Evolutionary conservation across 2,888 invertebrate species (phyloP).

Genomic region (Isotomurus palustris): DNA sequence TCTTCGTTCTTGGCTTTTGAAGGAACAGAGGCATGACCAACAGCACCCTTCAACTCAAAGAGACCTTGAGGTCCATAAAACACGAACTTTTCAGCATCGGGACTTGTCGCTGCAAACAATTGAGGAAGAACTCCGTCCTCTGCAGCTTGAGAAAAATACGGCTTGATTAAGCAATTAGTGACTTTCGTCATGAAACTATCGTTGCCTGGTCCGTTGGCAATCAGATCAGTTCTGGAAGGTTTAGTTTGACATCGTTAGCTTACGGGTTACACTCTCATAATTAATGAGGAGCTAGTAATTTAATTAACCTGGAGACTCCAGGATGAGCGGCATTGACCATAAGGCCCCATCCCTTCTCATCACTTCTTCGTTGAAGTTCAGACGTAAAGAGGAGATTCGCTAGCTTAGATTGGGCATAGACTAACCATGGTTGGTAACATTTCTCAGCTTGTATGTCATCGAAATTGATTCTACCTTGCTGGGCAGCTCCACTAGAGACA

Average conservation of each 20-base stretch:
- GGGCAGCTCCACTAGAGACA: background rate
- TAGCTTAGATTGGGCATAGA: constrained; percentile 12
- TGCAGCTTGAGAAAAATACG: constrained; percentile 4
- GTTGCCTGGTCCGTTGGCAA: constrained; percentile 8
- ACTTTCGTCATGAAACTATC: background rate
- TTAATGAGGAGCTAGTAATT: no score
- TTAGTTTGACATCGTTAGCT: no score
- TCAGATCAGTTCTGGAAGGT: constrained; percentile 5
- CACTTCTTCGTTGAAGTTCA: constrained; percentile 11
- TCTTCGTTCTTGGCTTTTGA: background rate
- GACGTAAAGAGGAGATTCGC: constrained; percentile 12
- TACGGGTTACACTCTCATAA: no score
- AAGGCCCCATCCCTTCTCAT: constrained; percentile 1
- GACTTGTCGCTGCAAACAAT: constrained; percentile 11
- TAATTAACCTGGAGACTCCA: background rate
- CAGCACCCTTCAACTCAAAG: constrained; percentile 7
- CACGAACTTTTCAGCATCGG: constrained; percentile 3
- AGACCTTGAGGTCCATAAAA: constrained; percentile 19
- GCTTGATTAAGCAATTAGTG: background rate
- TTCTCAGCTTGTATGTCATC: constrained; percentile 9
- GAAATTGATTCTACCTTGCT: constrained; percentile 3
- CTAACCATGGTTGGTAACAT: no score
- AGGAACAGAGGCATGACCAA: background rate
- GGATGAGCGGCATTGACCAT: constrained; percentile 4
- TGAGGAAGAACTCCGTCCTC: constrained; percentile 9